Evolutionary conservation across 2,888 invertebrate species (phyloP).

Genomic region (Drosophila parthenogenetica): DNA sequence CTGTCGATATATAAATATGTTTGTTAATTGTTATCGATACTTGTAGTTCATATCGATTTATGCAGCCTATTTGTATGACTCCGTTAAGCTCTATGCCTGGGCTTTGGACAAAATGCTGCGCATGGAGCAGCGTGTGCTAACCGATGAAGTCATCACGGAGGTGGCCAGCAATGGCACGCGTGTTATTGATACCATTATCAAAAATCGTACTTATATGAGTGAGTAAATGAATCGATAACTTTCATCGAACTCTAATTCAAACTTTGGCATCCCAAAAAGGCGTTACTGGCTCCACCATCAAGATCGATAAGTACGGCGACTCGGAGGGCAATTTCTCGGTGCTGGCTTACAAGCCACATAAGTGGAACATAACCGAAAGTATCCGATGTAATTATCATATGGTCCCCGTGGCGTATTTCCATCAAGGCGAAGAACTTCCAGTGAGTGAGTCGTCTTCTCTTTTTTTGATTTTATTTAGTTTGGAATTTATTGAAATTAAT

Average conservation of each 20-base stretch:
- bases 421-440: slow-evolving; percentile 90
- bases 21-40: background rate
- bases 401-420: slow-evolving; percentile 94
- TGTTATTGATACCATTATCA: slow-evolving; percentile 94
- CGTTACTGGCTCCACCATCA: slow-evolving; percentile 96
- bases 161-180: slow-evolving; percentile 93
- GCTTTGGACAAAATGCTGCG: slow-evolving; percentile 92
- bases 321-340: slow-evolving; percentile 99
- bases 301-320: slow-evolving; percentile 96
- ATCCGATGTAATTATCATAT: slow-evolving; percentile 91
- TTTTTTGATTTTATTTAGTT: slow-evolving; percentile 59
- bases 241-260: background rate
- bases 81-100: slow-evolving; percentile 95
- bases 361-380: slow-evolving; percentile 83
- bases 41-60: slow-evolving; percentile 93
- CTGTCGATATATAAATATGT: background rate
- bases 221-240: slow-evolving; percentile 84
- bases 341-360: slow-evolving; percentile 90
- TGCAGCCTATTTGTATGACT: slow-evolving; percentile 97
- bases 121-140: slow-evolving; percentile 86
- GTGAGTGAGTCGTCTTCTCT: slow-evolving; percentile 89
- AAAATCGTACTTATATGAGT: slow-evolving; percentile 94
- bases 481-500: slow-evolving; percentile 20
- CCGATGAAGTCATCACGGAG: slow-evolving; percentile 88
- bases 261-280: slow-evolving; percentile 86